These are phyloP conservation scores for Lepidotrigona ventralis DNA, from an alignment of 1,140 invertebrate species.

Conservation along the genomic window DNA sequence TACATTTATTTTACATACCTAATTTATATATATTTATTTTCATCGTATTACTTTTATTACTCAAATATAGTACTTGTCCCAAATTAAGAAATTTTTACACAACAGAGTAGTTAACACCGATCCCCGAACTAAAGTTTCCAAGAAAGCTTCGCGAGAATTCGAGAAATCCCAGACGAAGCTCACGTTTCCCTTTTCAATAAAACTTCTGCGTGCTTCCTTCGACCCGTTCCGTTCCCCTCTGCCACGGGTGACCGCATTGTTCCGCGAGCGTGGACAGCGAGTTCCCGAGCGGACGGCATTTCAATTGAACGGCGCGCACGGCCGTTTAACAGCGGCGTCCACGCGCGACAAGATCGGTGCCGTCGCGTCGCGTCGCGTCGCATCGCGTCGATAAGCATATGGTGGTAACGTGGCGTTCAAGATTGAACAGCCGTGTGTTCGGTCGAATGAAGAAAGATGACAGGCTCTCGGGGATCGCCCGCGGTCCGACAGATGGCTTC, in stretches of 20 bases:
- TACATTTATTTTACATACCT: too few species aligned
- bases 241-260: neutral
- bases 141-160: neutral
- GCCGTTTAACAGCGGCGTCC: neutral
- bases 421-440: neutral
- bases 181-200: neutral
- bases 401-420: neutral
- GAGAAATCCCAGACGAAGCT: neutral
- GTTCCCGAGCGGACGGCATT: conserved; percentile 2
- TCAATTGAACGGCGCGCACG: neutral
- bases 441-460: conserved; percentile 27
- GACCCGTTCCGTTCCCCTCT: too few species aligned
- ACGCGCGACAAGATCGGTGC: neutral
- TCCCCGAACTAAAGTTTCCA: neutral
- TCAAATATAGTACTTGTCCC: too few species aligned
- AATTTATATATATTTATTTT: too few species aligned
- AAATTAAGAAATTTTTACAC: too few species aligned
- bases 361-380: neutral
- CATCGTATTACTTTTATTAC: too few species aligned
- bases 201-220: neutral
- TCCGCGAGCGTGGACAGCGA: neutral
- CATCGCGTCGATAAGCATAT: neutral
- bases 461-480: conserved; percentile 3
- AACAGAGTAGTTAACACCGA: neutral
- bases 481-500: conserved; percentile 12